Conservation (phyloP, 2,888 invertebrate genomes). For the Rhopalosiphum nymphaeae region DNA sequence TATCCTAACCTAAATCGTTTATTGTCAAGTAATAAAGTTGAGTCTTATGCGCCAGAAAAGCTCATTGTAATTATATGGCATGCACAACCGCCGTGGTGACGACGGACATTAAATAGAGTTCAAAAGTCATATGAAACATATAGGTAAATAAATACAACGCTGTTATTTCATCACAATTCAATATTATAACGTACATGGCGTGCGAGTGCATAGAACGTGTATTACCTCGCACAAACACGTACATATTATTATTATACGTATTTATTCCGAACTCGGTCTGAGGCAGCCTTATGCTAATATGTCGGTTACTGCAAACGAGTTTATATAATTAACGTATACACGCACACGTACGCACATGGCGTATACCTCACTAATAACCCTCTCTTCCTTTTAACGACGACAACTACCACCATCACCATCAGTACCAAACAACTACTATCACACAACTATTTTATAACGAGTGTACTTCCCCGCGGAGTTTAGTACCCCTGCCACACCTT, state of each 20-base stretch:
- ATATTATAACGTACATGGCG: background rate
- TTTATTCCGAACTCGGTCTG: background rate
- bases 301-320: constrained; percentile 34
- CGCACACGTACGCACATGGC: background rate
- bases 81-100: background rate
- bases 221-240: background rate
- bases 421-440: background rate
- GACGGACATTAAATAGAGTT: constrained; percentile 35
- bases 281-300: constrained; percentile 37
- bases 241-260: background rate
- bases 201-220: background rate
- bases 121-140: constrained; percentile 46
- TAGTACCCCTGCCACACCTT: background rate
- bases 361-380: background rate
- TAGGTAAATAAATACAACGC: background rate
- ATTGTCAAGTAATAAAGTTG: background rate
- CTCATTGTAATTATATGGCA: background rate
- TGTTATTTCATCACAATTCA: background rate
- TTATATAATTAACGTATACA: background rate
- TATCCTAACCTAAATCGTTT: background rate
- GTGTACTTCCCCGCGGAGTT: background rate
- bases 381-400: background rate
- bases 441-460: constrained; percentile 40
- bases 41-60: background rate
- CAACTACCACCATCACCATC: background rate